Percentiles rank a stretch among this genome's conserved stretches.
phyloP scores from a whole-genome alignment of 2,113 vertebrate species.

The Anser brachyrhynchus region DNA sequence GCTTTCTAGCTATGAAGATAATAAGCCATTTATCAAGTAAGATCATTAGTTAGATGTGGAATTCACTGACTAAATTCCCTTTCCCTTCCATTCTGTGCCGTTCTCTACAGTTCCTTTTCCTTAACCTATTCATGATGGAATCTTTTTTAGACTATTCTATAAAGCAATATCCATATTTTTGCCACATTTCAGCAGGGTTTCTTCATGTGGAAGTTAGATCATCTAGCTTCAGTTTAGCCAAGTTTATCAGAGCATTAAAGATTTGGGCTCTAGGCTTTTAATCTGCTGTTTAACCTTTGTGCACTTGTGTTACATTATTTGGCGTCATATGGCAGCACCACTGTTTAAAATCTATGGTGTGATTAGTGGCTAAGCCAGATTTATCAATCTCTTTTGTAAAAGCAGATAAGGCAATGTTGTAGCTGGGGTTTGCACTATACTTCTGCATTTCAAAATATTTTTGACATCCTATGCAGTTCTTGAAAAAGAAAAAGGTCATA shows the following conservation, averaged over 20 bases:
- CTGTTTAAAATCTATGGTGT: conserved; percentile 68
- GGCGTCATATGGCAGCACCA: conserved; percentile 65
- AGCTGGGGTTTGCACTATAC: conserved; percentile 56
- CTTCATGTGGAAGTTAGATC: conserved; percentile 72
- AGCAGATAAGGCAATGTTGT: conserved; percentile 70
- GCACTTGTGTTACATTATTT: conserved; percentile 74
- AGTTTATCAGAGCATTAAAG: conserved; percentile 69
- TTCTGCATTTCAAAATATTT: conserved; percentile 75
- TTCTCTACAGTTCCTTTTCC: conserved; percentile 75
- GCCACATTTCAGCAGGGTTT: conserved; percentile 77
- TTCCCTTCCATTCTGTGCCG: conserved; percentile 79
- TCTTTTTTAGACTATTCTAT: conserved; percentile 76
- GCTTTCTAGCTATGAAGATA: conserved; percentile 99
- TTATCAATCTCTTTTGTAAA: conserved; percentile 68
- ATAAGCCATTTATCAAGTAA: conserved; percentile 99
- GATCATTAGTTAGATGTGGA: conserved; percentile 93
- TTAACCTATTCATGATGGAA: conserved; percentile 81
- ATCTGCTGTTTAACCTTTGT: conserved; percentile 79
- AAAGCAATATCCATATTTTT: conserved; percentile 74
- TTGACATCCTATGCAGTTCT: conserved; percentile 67
- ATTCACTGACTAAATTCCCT: conserved; percentile 82
- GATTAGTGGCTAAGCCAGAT: conserved; percentile 67
- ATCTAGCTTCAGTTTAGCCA: conserved; percentile 76
- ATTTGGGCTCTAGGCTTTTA: conserved; percentile 74
- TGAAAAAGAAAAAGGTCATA: conserved; percentile 74